phyloP scores from a whole-genome alignment of 2,888 invertebrate genomes.

The Tetranychus truncatus region DNA sequence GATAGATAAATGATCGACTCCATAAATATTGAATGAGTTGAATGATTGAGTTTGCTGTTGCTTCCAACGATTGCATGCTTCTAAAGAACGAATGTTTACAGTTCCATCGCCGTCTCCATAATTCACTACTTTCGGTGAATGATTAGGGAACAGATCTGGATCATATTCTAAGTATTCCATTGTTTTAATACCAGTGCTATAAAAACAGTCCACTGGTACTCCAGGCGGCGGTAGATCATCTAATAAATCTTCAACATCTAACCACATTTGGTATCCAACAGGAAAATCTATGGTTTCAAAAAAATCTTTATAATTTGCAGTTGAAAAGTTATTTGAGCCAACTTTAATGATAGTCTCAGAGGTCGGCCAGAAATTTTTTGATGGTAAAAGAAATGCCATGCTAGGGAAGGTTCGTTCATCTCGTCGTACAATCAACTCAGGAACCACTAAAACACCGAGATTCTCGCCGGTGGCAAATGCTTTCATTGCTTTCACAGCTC shows the following conservation, averaged over 20 bases:
- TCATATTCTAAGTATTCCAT: conserved; percentile 28
- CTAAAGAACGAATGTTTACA: conserved; percentile 69
- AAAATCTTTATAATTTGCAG: conserved; percentile 47
- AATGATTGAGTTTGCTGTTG: conserved; percentile 45
- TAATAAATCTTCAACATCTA: conserved; percentile 53
- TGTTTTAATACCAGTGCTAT: conserved; percentile 33
- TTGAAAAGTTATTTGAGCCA: conserved; percentile 57
- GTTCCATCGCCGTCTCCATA: conserved; percentile 93
- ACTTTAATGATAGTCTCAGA: conserved; percentile 33
- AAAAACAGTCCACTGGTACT: conserved; percentile 52
- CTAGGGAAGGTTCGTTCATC: conserved; percentile 70
- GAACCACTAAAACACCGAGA: conserved; percentile 31
- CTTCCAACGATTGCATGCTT: conserved; percentile 61
- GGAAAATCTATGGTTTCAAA: conserved; percentile 55
- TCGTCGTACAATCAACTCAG: not conserved
- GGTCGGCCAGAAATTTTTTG: conserved; percentile 30
- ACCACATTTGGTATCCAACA: conserved; percentile 75
- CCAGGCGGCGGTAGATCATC: conserved; percentile 57
- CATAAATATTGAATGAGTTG: conserved; percentile 42
- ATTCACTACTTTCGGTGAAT: conserved; percentile 47
- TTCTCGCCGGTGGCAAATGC: not conserved
- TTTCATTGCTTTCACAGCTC: conserved; percentile 52
- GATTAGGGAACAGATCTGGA: conserved; percentile 41
- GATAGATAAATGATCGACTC: conserved; percentile 59
- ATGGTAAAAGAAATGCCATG: conserved; percentile 85